phyloP scores from a whole-genome alignment of 1,140 invertebrate species.

The Drosophila equinoxialis region DNA sequence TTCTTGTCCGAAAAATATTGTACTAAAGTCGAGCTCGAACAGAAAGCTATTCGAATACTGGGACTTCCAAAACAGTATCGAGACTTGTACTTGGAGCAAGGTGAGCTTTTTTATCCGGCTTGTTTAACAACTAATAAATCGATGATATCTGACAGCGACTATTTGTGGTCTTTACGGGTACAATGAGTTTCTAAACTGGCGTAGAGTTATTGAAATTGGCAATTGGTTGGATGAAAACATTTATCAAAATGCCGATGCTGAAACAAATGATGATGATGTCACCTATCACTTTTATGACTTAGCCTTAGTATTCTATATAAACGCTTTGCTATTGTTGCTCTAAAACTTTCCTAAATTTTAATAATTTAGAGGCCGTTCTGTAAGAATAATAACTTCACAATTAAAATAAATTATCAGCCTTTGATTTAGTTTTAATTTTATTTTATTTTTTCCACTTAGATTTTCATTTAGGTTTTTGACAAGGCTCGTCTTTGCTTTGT shows the following conservation, averaged over 20 bases:
- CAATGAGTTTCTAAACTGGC: conserved; percentile 78
- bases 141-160: conserved; percentile 47
- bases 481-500: no score
- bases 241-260: not conserved
- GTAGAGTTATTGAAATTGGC: conserved; percentile 69
- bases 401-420: no score
- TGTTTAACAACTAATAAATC: conserved; percentile 9
- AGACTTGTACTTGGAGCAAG: conserved; percentile 76
- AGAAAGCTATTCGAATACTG: conserved; percentile 67
- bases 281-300: conserved; percentile 65
- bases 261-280: conserved; percentile 12
- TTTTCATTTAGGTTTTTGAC: no score
- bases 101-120: conserved; percentile 41
- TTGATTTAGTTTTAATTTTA: no score
- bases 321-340: conserved; percentile 66
- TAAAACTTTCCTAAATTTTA: conserved; percentile 19
- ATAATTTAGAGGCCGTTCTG: no score
- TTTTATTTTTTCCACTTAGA: no score
- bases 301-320: conserved; percentile 66
- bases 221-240: conserved; percentile 57
- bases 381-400: no score
- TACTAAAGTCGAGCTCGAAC: conserved; percentile 65
- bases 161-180: conserved; percentile 73
- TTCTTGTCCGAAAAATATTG: conserved; percentile 61
- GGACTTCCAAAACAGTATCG: conserved; percentile 57